Evolutionary conservation across 2,888 invertebrate species (phyloP), one percentile per base, ranked within the genome.

Genomic region (Aproaerema taeniolella): DNA sequence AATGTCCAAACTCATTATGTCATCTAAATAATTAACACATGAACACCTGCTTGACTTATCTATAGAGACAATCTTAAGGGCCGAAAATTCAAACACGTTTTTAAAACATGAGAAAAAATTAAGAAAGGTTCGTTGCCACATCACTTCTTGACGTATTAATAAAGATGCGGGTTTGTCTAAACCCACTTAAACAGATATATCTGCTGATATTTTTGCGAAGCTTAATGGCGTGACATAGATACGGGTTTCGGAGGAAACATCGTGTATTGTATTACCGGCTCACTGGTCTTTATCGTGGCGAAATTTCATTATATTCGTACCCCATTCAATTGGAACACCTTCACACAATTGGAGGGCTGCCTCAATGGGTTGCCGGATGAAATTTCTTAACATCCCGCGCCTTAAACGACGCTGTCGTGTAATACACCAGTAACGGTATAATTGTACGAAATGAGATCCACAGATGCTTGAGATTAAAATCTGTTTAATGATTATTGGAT

Each of bases 321-420:
- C 85, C 74, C 68, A 70, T 76, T 85, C 80, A 83, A 82, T 80
- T 69, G 76, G 80, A 82, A 86, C 86, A 86, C 86, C 86, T 86
- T 73, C 74, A 61, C 70, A 86, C 83, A 86, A 85, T 82, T 76
- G 78, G 69, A 79, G 79, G 85, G 83, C 68, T 70, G 78, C 72
- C 68, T 83, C 75, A 85, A 86, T 85, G 77, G 85, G 79, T 79
- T 80, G 77, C 75, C 76, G 80, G 83, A 85, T 85, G 77, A 85
- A 83, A 85, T 85, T 85, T 85, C 85, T 85, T 80, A 82, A 81
- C 78, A 79, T 80, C 81, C 79, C 77, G 75, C 77, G 65, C 66
- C 74, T 69, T 82, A 83, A 78, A 83, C 81, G 79, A 82, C 76
- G 65, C 70, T 78, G 75, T 77, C 82, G 76, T 79, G 78, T 81